These are phyloP conservation scores for Cricetomys ansorgei DNA, from an alignment of 2,113 vertebrate genomes.

Conservation along the genomic window DNA sequence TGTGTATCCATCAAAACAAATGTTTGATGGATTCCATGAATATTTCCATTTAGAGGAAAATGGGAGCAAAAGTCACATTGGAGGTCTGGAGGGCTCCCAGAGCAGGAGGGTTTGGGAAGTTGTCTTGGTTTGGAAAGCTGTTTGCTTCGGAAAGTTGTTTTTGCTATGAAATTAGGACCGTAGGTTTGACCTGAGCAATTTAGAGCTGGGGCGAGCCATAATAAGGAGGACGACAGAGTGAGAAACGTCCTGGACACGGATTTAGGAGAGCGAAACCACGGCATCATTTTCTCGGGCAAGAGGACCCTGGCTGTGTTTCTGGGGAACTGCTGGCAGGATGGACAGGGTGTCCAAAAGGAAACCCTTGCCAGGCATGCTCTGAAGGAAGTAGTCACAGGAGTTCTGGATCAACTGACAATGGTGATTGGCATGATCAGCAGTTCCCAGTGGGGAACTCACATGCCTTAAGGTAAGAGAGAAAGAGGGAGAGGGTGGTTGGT, in stretches of 20 bases:
- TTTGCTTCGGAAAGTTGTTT: no score
- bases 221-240: background rate
- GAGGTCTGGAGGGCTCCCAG: background rate
- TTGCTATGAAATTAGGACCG: background rate
- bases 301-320: background rate
- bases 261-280: background rate
- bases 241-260: background rate
- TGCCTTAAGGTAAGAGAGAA: background rate
- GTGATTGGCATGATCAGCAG: background rate
- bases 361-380: background rate
- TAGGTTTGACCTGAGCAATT: background rate
- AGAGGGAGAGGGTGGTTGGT: background rate
- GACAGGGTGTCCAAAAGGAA: background rate
- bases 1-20: background rate
- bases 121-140: no score
- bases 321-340: background rate
- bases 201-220: background rate
- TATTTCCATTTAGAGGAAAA: slow-evolving; percentile 24
- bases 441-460: background rate
- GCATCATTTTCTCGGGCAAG: background rate
- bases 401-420: background rate
- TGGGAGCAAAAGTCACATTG: slow-evolving; percentile 7
- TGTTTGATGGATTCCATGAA: slow-evolving; percentile 3
- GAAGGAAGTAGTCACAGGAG: background rate
- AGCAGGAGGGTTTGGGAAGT: background rate